Evolutionary conservation across 2,797 vertebrate species (phyloP).

Genomic region (Acrossocheilus fasciatus): DNA sequence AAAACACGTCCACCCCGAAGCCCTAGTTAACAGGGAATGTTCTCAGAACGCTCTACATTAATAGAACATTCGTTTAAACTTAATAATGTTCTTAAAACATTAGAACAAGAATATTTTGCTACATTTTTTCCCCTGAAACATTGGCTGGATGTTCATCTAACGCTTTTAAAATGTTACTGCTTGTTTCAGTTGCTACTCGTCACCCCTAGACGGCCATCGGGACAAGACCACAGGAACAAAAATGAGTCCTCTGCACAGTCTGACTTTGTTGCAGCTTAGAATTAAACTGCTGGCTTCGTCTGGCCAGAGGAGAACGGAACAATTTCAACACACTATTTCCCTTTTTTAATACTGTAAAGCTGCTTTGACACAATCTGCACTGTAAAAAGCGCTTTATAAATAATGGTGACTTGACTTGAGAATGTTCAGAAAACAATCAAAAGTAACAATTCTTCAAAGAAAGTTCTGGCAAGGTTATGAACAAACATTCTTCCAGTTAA

Average conservation of each 20-base stretch:
- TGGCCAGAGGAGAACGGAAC: too few species aligned
- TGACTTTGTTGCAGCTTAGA: too few species aligned
- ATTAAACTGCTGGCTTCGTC: too few species aligned
- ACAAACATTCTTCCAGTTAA: not conserved
- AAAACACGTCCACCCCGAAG: not conserved
- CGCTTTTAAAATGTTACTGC: too few species aligned
- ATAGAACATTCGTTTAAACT: not conserved
- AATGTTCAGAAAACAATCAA: not conserved
- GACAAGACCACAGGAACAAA: too few species aligned
- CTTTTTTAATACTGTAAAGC: not conserved
- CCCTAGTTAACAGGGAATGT: not conserved
- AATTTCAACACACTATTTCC: not conserved
- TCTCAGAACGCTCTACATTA: not conserved
- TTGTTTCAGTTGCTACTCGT: too few species aligned
- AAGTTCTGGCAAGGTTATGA: not conserved
- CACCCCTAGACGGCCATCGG: too few species aligned
- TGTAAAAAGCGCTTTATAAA: not conserved
- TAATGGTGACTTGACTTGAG: not conserved
- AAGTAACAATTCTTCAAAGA: not conserved
- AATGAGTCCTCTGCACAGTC: too few species aligned
- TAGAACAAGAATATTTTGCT: not conserved
- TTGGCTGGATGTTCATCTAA: too few species aligned
- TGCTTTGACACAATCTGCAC: too few species aligned
- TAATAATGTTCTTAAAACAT: not conserved
- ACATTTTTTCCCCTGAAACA: not conserved